Evolutionary conservation across 2,113 vertebrate species (phyloP), one percentile per base, ranked within the genome.

Genomic region (Alouatta palliata): DNA sequence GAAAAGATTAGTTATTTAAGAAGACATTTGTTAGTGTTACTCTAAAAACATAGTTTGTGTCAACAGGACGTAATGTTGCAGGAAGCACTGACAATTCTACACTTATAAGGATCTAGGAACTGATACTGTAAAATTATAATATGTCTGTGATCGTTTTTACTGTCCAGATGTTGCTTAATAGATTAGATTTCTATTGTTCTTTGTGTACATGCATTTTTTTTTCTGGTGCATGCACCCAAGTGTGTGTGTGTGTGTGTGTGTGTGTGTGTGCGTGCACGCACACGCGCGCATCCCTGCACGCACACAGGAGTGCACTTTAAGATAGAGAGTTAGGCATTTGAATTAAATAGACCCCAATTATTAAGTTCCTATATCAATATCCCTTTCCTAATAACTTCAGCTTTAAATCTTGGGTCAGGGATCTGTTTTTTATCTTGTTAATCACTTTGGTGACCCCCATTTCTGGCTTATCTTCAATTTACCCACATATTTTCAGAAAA

Each of bases 341-440:
- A 85, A 90, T 90, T 49, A 85, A 37, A 40, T 47, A 35, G 35
- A 27, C 10, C 40, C 52, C 17, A 8, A 5, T 92, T 70, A 95
- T 40, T 84, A 95, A 84, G 20, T 73, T 79, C 3, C 10, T 68
- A 30, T 35, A 68, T 91, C 73, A 47, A 10, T 66, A 70, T 90
- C 5, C 12, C 6, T 94, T 87, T 87, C 40, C 82, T 21, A 88
- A n/a, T 68, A 94, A 91, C 66, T 97, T 97, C 88, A 95, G 82
- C 94, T 95, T 95, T 95, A 80, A 96, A 89, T 73, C 58, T 95
- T 94, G 76, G 27, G 84, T 32, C 5, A 43, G 30, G 82, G 30
- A 88, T 94, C 96, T 97, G 89, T 5, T 85, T 96, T 97, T 85
- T 94, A 77, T 93, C 95, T 83, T 83, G 5, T 92, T 70, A 45